Percentiles rank a stretch among this genome's conserved stretches.
phyloP scores from a whole-genome alignment of 2,797 vertebrate species.

The Propithecus deckenii region DNA sequence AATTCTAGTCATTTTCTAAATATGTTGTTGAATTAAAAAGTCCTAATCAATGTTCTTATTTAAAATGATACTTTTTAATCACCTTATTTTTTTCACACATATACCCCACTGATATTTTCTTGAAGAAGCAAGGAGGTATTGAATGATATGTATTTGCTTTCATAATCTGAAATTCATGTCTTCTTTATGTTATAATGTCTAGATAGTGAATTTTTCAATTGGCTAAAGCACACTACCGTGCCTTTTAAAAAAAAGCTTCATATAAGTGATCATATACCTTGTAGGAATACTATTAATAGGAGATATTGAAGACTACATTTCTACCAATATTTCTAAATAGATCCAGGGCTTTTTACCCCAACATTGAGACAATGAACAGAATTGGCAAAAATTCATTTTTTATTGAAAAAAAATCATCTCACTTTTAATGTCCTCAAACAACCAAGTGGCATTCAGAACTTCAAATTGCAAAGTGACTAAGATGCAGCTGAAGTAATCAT shows the following conservation, averaged over 20 bases:
- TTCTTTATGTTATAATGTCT: not conserved
- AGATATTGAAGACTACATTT: not conserved
- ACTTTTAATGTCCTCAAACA: constrained; percentile 8
- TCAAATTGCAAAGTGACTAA: not conserved
- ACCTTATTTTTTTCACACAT: not conserved
- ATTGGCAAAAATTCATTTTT: not conserved
- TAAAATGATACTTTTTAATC: not conserved
- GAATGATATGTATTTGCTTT: not conserved
- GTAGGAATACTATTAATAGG: not conserved
- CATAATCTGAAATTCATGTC: not conserved
- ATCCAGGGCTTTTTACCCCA: not conserved
- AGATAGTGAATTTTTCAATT: not conserved
- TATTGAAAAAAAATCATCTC: not conserved
- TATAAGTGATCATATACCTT: not conserved
- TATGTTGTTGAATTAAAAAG: constrained; percentile 7
- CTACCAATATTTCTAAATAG: constrained; percentile 7
- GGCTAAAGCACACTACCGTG: not conserved
- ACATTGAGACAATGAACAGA: not conserved
- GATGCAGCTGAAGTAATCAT: not conserved
- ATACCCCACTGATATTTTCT: not conserved
- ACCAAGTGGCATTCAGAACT: not conserved
- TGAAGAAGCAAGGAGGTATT: not conserved
- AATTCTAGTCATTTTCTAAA: not conserved
- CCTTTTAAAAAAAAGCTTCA: not conserved
- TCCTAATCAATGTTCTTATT: not conserved